Evolutionary conservation across 2,113 vertebrate species (phyloP).

Genomic region (Macrotis lagotis): DNA sequence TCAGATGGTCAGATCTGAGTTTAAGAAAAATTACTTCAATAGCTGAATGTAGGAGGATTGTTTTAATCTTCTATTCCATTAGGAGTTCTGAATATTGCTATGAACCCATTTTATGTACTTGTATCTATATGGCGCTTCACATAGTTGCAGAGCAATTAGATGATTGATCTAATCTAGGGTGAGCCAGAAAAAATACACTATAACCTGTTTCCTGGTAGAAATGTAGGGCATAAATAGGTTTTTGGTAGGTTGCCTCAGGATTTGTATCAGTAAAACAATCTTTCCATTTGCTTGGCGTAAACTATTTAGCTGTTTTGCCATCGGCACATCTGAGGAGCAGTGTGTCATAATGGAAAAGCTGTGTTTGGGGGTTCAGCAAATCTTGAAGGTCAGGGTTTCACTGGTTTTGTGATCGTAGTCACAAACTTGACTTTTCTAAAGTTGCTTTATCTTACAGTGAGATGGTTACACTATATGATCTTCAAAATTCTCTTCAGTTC

Average conservation of each 20-base stretch:
- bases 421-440: neutral
- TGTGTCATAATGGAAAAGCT: neutral
- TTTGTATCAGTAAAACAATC: no score
- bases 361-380: neutral
- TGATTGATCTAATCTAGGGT: neutral
- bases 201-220: conserved; percentile 7
- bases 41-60: neutral
- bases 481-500: neutral
- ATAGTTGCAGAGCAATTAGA: neutral
- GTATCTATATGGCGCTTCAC: neutral
- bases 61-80: neutral
- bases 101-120: neutral
- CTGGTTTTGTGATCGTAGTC: neutral
- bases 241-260: neutral
- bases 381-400: neutral
- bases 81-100: neutral
- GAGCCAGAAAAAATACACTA: neutral
- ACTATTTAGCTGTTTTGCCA: neutral
- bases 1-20: neutral
- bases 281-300: neutral
- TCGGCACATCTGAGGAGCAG: neutral
- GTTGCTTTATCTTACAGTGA: neutral
- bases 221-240: neutral
- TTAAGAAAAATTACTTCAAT: neutral
- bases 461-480: neutral